Conservation (phyloP, 2,888 invertebrate genomes). For the Hipparchia semele region DNA sequence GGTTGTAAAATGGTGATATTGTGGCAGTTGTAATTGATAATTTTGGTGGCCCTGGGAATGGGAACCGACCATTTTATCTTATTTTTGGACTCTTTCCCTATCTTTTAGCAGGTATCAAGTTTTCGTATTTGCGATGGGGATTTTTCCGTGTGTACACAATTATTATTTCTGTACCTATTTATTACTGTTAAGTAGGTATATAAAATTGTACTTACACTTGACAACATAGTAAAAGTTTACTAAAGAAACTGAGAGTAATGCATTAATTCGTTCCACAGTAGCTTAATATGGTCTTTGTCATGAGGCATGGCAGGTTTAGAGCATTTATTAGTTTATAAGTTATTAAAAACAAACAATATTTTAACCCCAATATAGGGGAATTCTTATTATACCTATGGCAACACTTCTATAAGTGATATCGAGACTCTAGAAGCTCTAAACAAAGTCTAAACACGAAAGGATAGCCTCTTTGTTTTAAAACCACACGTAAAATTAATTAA, state of each 20-base stretch:
- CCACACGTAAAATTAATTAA: too few species aligned
- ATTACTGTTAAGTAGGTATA: background rate
- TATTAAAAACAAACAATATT: background rate
- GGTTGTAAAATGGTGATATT: slow-evolving; percentile 5
- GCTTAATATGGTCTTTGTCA: too few species aligned
- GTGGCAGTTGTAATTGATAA: slow-evolving; percentile 2
- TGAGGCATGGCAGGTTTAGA: too few species aligned
- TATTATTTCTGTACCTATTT: background rate
- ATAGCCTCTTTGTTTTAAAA: too few species aligned
- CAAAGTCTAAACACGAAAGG: too few species aligned
- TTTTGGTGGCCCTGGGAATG: slow-evolving; percentile 15
- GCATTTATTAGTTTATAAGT: too few species aligned
- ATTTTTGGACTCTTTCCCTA: background rate
- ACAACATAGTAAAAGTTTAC: background rate
- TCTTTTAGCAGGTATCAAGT: background rate
- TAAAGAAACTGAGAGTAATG: background rate
- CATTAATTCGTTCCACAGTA: too few species aligned
- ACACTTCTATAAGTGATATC: background rate
- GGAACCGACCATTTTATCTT: background rate
- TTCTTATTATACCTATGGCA: background rate
- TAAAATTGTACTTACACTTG: background rate
- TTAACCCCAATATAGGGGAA: background rate
- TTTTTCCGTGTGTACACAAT: background rate
- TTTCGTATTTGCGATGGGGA: background rate
- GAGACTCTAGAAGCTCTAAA: background rate